Evolutionary conservation across 2,113 vertebrate genomes (phyloP).

Genomic region (Lathamus discolor): DNA sequence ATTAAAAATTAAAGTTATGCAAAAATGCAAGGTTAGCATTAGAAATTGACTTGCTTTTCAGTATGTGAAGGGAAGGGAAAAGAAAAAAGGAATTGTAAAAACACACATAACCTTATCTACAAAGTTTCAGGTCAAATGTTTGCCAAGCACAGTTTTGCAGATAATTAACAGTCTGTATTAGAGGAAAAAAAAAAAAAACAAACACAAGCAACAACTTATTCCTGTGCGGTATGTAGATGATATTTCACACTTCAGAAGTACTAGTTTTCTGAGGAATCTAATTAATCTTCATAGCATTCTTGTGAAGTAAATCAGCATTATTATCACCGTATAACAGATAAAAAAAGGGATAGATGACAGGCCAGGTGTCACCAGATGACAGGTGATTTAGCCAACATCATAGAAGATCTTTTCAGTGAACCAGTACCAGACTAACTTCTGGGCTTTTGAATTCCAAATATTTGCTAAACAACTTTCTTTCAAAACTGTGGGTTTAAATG

Average conservation of each 20-base stretch:
- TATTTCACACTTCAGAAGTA: neutral
- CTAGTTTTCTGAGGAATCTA: neutral
- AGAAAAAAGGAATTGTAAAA: neutral
- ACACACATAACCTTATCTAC: neutral
- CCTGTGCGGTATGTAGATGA: neutral
- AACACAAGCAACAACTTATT: neutral
- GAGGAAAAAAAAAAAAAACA: neutral
- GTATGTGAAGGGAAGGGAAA: neutral
- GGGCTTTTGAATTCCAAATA: neutral
- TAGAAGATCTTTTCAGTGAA: neutral
- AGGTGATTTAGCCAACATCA: neutral
- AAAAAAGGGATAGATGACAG: neutral
- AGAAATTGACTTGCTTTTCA: neutral
- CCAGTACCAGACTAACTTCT: neutral
- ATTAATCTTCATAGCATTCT: neutral
- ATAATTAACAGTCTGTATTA: constrained; percentile 10
- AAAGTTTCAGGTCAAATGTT: constrained; percentile 24
- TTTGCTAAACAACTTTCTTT: neutral
- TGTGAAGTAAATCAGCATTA: neutral
- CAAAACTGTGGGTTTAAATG: neutral
- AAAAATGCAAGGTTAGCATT: neutral
- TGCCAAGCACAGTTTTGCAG: neutral
- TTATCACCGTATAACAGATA: neutral
- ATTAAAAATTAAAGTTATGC: constrained; percentile 21
- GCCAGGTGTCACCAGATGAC: neutral